Conservation (phyloP, 30 jellyfish, hydroid and myxozoan genomes). For the Nemopilema nomurai region DNA sequence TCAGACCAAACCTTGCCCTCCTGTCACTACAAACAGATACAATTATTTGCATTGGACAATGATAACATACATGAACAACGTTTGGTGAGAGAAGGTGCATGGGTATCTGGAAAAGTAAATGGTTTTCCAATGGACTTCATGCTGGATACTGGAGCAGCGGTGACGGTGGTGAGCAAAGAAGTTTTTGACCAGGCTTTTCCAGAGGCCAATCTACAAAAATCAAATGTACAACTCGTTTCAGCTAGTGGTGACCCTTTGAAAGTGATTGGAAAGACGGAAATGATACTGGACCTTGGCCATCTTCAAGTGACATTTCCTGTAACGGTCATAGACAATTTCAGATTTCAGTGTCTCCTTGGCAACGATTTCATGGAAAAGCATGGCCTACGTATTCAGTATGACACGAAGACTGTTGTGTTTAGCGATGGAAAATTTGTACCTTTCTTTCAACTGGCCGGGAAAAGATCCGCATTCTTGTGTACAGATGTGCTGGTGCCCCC, state of each 20-base stretch:
- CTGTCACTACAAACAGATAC: not conserved
- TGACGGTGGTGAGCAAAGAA: slow-evolving; percentile 25
- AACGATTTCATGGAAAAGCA: slow-evolving; percentile 9
- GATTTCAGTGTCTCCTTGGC: slow-evolving; percentile 26
- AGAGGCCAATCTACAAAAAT: not conserved
- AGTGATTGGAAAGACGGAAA: slow-evolving; percentile 17
- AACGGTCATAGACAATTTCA: slow-evolving; percentile 10
- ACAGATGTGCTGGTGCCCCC: slow-evolving; percentile 30
- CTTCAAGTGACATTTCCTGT: slow-evolving; percentile 19
- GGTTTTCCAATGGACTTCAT: slow-evolving; percentile 16
- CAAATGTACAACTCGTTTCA: slow-evolving; percentile 13
- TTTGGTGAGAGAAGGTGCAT: slow-evolving; percentile 16
- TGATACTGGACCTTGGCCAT: slow-evolving; percentile 14
- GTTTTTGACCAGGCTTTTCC: slow-evolving; percentile 13
- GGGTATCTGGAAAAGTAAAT: slow-evolving; percentile 11
- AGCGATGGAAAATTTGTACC: slow-evolving; percentile 20
- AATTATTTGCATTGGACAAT: slow-evolving; percentile 6
- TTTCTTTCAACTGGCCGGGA: slow-evolving; percentile 21
- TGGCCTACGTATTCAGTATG: slow-evolving; percentile 20
- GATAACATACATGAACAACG: slow-evolving; percentile 5
- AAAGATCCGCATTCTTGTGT: slow-evolving; percentile 4
- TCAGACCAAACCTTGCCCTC: slow-evolving; percentile 12
- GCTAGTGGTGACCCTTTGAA: slow-evolving; percentile 21
- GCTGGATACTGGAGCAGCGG: slow-evolving; percentile 25
- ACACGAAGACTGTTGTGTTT: slow-evolving; percentile 6